Base-by-base conservation (phyloP, 2,797 vertebrate genomes). In the Chelidonichthys spinosus region DNA sequence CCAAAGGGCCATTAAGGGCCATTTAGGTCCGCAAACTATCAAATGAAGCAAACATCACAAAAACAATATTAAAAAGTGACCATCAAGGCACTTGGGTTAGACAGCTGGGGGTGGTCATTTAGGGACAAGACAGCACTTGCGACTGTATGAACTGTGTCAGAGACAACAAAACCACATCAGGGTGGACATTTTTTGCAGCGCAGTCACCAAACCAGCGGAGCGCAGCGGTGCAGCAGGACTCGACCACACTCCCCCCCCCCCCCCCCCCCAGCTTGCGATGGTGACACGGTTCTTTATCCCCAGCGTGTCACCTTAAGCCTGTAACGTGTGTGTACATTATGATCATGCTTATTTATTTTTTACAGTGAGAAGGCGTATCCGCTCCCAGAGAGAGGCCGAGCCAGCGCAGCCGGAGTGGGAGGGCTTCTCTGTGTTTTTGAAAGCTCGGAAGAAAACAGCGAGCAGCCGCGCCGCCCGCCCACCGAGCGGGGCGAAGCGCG, bases 301-400 rank as follows among this genome's bases (percentile, higher is more conserved):
- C 43, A 36, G 4, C 15, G 11, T 35, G 43, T 35, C 15, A 55
- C 55, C 74, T 32, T 70, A 11, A 61, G 36, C 47, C 62, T 15
- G 40, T 9, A 7, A 17, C 42, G 33, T 17, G 8, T 15, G 2
- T 7, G 2, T 10, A 3, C 36, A 2, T 62, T 11, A 18, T 8
- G 7, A 9, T 25, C 17, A 7, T 46, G n/a, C 40, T 11, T n/a
- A 33, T 7, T 18, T 25, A 25, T 25, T 49, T 58, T 7, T 53
- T 37, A 25, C 79, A 3, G 70, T 11, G 62, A 69, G 77, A 84
- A 74, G 86, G 89, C 87, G 82, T 46, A 15, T 64, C 81, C 73
- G 55, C 76, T 35, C 3, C 47, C 5, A 13, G 25, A 36, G 35
- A n/a, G 69, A 73, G 54, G 13, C 18, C 9, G 47, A 18, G n/a